A percentile compares a stretch with the other conserved stretches of the same genome.
Evolutionary conservation across 1,140 invertebrate species (phyloP).

Genomic region (Melitaea cinxia): DNA sequence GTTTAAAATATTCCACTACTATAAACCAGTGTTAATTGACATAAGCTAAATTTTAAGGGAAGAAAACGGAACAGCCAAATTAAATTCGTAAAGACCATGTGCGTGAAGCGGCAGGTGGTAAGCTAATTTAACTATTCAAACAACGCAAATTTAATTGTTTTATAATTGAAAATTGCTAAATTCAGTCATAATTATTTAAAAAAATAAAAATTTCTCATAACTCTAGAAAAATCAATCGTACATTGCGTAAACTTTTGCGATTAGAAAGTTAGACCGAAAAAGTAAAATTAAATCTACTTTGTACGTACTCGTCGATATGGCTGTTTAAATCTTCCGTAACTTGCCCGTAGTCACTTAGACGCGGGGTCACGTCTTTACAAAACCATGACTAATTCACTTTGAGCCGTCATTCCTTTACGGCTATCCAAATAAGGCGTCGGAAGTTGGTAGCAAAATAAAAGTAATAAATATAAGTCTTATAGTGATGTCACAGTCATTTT

Average conservation of each 20-base stretch:
- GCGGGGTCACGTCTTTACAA: not conserved
- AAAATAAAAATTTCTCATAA: not conserved
- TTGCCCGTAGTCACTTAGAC: not conserved
- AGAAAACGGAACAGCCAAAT: no score
- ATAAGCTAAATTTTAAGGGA: no score
- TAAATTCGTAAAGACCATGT: no score
- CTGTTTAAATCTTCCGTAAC: not conserved
- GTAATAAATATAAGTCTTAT: not conserved
- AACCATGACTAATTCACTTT: constrained; percentile 12
- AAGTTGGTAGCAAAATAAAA: not conserved
- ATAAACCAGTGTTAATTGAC: no score
- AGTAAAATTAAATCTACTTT: not conserved
- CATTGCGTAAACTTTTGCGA: not conserved
- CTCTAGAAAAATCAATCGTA: not conserved
- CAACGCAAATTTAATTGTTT: no score
- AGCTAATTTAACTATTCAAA: no score
- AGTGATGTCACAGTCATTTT: no score
- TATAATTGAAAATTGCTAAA: no score
- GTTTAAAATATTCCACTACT: no score
- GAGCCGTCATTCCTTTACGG: constrained; percentile 8
- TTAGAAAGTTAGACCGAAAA: not conserved
- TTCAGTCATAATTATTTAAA: no score
- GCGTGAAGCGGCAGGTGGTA: no score
- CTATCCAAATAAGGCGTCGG: constrained; percentile 14
- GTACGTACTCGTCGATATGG: not conserved